Evolutionary conservation across 2,113 vertebrate genomes (phyloP).

Genomic region (Cyanistes caeruleus): DNA sequence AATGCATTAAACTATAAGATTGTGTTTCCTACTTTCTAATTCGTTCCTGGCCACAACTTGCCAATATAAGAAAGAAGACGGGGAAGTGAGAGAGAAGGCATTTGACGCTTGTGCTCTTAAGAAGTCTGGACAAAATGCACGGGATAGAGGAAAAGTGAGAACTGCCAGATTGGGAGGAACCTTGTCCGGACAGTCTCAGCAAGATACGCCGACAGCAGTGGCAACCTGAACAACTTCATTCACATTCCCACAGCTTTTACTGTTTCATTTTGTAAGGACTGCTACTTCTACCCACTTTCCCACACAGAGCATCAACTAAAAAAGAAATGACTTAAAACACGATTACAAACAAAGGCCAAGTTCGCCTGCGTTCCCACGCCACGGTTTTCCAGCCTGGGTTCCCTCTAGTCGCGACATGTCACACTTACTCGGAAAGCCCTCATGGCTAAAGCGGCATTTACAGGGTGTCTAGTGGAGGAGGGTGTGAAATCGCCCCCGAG

Average conservation of each 20-base stretch:
- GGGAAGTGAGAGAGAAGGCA: neutral
- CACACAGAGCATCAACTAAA: neutral
- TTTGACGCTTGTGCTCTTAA: neutral
- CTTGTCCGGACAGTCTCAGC: neutral
- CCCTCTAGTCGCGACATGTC: neutral
- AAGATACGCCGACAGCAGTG: neutral
- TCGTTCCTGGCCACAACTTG: neutral
- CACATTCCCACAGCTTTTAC: neutral
- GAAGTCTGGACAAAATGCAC: neutral
- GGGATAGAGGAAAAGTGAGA: neutral
- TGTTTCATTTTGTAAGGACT: neutral
- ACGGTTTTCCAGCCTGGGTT: neutral
- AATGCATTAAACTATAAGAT: neutral
- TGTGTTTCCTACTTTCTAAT: neutral
- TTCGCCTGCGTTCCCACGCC: neutral
- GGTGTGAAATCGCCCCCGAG: rapidly evolving
- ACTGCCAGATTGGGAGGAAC: neutral
- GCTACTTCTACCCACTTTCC: neutral
- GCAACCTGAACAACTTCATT: neutral
- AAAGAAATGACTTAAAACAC: neutral
- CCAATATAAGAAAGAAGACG: neutral
- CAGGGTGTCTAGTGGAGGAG: rapidly evolving
- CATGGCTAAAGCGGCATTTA: rapidly evolving
- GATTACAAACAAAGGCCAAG: neutral
- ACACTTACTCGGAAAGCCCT: neutral